A percentile compares a stretch with the other conserved stretches of the same genome.
phyloP scores from a whole-genome alignment of 2,113 vertebrate genomes.

The Carassius auratus region DNA sequence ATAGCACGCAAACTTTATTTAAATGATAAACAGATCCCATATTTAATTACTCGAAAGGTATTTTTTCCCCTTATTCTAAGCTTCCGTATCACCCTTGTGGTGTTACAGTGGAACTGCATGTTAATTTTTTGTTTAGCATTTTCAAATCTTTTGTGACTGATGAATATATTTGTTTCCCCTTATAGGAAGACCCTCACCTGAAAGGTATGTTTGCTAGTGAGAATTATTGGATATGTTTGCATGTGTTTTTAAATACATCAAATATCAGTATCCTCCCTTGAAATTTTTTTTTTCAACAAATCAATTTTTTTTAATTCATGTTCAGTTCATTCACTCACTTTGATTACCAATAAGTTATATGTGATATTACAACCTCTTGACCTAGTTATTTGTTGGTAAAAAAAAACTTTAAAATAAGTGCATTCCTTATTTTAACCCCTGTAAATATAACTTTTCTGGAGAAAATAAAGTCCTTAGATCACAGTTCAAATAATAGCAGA shows the following conservation, averaged over 20 bases:
- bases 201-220: neutral
- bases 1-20: slow-evolving; percentile 18
- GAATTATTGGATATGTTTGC: neutral
- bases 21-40: neutral
- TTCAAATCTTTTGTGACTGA: neutral
- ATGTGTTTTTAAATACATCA: neutral
- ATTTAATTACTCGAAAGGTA: too few species aligned
- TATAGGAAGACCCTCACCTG: neutral
- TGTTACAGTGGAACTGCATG: neutral
- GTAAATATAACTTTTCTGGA: neutral
- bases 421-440: neutral
- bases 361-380: neutral
- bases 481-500: neutral
- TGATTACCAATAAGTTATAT: neutral
- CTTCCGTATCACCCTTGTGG: neutral
- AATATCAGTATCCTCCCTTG: neutral
- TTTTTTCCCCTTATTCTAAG: slow-evolving; percentile 1
- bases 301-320: neutral
- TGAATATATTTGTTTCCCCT: neutral
- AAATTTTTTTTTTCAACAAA: too few species aligned
- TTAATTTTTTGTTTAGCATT: neutral
- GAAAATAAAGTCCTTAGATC: neutral
- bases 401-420: neutral
- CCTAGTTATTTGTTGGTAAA: neutral
- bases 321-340: neutral